Evolutionary conservation across 2,113 vertebrate species (phyloP).

Genomic region (Campylomormyrus tamandua): DNA sequence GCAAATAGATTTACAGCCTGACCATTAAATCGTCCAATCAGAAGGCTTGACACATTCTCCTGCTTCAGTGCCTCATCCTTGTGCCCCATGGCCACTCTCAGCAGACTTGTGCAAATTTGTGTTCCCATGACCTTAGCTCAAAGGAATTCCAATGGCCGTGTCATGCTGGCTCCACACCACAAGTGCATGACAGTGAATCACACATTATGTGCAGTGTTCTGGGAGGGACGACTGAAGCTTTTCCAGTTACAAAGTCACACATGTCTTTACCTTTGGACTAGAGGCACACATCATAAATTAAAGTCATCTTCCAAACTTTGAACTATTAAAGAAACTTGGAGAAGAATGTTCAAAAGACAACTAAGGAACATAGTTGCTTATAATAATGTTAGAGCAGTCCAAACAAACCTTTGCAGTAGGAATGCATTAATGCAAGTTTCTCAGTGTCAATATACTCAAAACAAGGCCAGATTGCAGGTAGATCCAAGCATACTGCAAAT

Average conservation of each 20-base stretch:
- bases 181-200: slow-evolving; percentile 40
- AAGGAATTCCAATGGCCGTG: slow-evolving; percentile 53
- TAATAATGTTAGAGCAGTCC: background rate
- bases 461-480: slow-evolving; percentile 1
- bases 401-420: slow-evolving; percentile 11
- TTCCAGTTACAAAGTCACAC: background rate
- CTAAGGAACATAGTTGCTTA: background rate
- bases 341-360: background rate
- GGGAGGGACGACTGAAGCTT: slow-evolving; percentile 25
- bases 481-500: background rate
- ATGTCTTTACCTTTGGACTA: background rate
- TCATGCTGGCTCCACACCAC: slow-evolving; percentile 48
- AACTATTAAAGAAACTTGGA: background rate
- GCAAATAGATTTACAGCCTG: background rate
- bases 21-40: slow-evolving; percentile 21
- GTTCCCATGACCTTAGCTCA: slow-evolving; percentile 51
- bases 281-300: background rate
- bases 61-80: slow-evolving; percentile 9
- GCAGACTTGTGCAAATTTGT: slow-evolving; percentile 40
- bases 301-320: background rate
- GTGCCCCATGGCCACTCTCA: slow-evolving; percentile 32
- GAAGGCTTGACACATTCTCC: slow-evolving; percentile 12
- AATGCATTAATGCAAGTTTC: background rate
- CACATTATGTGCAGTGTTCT: slow-evolving; percentile 42
- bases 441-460: slow-evolving; percentile 24